A percentile compares a stretch with the other conserved stretches of the same genome.
Evolutionary conservation across 2,113 vertebrate genomes (phyloP).

Genomic region (Lipophrys pholis): DNA sequence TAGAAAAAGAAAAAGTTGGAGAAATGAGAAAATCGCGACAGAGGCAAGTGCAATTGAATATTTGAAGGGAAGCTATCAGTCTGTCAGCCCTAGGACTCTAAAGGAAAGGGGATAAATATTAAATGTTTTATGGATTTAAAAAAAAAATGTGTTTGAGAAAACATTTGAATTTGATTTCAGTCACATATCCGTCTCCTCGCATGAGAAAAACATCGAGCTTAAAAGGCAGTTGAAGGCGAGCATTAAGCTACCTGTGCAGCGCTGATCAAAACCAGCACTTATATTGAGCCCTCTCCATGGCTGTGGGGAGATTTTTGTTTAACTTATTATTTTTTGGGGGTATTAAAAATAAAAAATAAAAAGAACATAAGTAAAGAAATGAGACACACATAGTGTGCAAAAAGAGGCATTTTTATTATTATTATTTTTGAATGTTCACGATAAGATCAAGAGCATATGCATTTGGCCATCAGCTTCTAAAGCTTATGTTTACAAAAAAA

Average conservation of each 20-base stretch:
- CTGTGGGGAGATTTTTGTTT: constrained; percentile 82
- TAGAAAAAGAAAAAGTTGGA: constrained; percentile 54
- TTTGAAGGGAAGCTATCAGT: constrained; percentile 99
- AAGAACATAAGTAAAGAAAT: constrained; percentile 66
- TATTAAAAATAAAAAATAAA: constrained; percentile 30
- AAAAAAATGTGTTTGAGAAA: constrained; percentile 77
- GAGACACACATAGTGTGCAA: constrained; percentile 85
- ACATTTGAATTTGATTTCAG: constrained; percentile 84
- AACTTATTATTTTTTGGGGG: constrained; percentile 92
- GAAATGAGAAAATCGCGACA: constrained; percentile 84
- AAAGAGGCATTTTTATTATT: constrained; percentile 82
- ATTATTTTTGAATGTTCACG: constrained; percentile 80
- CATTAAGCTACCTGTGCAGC: constrained; percentile 79
- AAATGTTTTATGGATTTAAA: constrained; percentile 78
- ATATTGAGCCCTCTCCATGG: constrained; percentile 90
- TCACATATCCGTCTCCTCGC: constrained; percentile 88
- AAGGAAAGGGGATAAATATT: constrained; percentile 94
- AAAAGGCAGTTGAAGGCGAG: constrained; percentile 86
- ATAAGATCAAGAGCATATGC: constrained; percentile 87
- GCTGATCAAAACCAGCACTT: constrained; percentile 91
- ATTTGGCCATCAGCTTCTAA: constrained; percentile 90
- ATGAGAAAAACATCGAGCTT: constrained; percentile 81
- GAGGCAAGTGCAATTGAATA: constrained; percentile 99
- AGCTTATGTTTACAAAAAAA: constrained; percentile 92
- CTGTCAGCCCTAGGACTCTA: constrained; percentile 99